Conservation (phyloP, 2,113 vertebrate genomes). For the Nansenia antarctica region DNA sequence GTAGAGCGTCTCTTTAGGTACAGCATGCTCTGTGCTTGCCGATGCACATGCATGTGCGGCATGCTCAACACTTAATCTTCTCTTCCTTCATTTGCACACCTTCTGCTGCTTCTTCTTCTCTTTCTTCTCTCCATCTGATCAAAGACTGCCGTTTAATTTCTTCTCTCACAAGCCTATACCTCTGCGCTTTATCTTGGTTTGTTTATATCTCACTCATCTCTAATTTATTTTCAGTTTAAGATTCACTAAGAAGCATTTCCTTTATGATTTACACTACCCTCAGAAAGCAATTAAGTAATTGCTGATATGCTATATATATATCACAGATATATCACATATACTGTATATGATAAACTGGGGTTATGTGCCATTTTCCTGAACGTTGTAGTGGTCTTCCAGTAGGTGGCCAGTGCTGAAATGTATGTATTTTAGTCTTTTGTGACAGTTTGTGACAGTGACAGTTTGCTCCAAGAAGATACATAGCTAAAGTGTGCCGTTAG, state of each 20-base stretch:
- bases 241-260: no score
- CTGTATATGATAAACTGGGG: not conserved
- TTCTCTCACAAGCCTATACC: not conserved
- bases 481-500: no score
- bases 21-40: constrained; percentile 75
- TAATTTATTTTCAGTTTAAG: not conserved
- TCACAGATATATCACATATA: no score
- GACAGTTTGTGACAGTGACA: not conserved
- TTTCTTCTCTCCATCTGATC: constrained; percentile 18
- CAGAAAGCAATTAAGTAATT: not conserved
- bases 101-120: not conserved
- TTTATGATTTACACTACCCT: no score
- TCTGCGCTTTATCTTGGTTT: constrained; percentile 29
- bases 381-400: not conserved
- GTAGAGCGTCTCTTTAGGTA: constrained; percentile 97
- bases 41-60: constrained; percentile 49
- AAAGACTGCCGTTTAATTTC: constrained; percentile 18
- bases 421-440: not conserved
- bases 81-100: constrained; percentile 4
- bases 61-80: constrained; percentile 26
- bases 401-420: not conserved
- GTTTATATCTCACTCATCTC: not conserved
- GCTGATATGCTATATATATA: no score
- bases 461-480: not conserved
- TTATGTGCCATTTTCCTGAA: not conserved